Conservation (phyloP, 37 sponge, comb jelly and placozoan genomes). For the Agelas oroides region DNA sequence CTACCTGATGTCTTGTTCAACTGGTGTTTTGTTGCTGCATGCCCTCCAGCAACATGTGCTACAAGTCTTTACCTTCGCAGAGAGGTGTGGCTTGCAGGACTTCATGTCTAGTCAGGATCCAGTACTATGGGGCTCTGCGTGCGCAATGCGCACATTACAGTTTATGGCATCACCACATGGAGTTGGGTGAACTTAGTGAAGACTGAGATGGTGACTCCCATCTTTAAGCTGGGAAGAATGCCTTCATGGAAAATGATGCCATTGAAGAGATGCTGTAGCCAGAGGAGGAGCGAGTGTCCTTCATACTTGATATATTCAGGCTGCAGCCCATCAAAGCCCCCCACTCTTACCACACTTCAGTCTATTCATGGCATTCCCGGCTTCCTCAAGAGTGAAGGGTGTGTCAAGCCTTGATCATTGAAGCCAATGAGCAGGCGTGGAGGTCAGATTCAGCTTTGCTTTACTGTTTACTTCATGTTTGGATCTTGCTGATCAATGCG, state of each 20-base stretch:
- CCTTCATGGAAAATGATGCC: background rate
- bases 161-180: too few relatives aligned
- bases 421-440: background rate
- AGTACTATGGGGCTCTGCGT: too few relatives aligned
- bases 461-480: background rate
- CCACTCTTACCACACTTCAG: background rate
- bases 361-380: background rate
- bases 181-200: too few relatives aligned
- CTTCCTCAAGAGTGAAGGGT: background rate
- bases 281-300: background rate
- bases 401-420: background rate
- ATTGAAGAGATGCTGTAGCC: constrained; percentile 16
- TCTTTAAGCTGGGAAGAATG: constrained; percentile 1
- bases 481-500: too few relatives aligned
- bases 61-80: too few relatives aligned
- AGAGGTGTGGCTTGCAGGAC: too few relatives aligned
- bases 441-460: background rate
- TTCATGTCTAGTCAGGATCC: too few relatives aligned
- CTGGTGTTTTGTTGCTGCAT: too few relatives aligned
- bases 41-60: too few relatives aligned
- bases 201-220: background rate
- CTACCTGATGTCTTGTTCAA: too few relatives aligned
- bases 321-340: constrained; percentile 6
- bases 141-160: too few relatives aligned
- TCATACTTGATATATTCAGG: constrained; percentile 5